Evolutionary conservation across 1,140 invertebrate species (phyloP).

Genomic region (Phymorhynchus buccinoides): DNA sequence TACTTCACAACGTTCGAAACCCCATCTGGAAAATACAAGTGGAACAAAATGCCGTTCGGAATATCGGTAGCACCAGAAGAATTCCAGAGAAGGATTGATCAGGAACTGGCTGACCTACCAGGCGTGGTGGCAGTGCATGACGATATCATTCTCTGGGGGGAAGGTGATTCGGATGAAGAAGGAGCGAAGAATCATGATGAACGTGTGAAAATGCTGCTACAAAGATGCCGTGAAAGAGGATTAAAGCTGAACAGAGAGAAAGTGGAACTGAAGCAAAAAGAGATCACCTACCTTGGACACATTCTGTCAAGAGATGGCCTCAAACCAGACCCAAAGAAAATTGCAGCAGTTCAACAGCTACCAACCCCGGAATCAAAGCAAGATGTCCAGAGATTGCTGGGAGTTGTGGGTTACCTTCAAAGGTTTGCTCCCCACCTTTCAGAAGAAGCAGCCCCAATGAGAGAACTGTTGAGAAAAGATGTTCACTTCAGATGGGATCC

Average conservation of each 20-base stretch:
- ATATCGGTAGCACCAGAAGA: constrained; percentile 24
- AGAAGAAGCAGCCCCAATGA: constrained; percentile 50
- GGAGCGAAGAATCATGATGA: too few species aligned
- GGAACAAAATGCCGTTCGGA: not conserved
- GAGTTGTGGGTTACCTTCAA: constrained; percentile 68
- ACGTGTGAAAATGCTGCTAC: not conserved
- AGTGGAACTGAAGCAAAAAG: not conserved
- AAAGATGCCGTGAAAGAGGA: not conserved
- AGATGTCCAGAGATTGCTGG: constrained; percentile 52
- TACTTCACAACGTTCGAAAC: constrained; percentile 15
- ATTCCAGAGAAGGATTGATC: not conserved
- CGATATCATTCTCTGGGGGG: constrained; percentile 60
- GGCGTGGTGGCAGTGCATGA: constrained; percentile 48
- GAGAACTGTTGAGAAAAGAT: constrained; percentile 44
- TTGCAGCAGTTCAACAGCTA: constrained; percentile 27
- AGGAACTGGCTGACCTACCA: not conserved
- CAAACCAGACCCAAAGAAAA: constrained; percentile 21
- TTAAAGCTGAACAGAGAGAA: not conserved
- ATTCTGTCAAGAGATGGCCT: constrained; percentile 21
- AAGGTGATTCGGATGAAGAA: not conserved
- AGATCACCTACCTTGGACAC: constrained; percentile 44
- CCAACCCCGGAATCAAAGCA: not conserved
- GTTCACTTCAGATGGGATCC: constrained; percentile 34
- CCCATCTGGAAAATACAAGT: constrained; percentile 40
- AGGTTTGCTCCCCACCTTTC: constrained; percentile 68